Evolutionary conservation across 2,113 vertebrate genomes (phyloP), one percentile per base, ranked within the genome.

Genomic region (Plecturocebus donacophilus): DNA sequence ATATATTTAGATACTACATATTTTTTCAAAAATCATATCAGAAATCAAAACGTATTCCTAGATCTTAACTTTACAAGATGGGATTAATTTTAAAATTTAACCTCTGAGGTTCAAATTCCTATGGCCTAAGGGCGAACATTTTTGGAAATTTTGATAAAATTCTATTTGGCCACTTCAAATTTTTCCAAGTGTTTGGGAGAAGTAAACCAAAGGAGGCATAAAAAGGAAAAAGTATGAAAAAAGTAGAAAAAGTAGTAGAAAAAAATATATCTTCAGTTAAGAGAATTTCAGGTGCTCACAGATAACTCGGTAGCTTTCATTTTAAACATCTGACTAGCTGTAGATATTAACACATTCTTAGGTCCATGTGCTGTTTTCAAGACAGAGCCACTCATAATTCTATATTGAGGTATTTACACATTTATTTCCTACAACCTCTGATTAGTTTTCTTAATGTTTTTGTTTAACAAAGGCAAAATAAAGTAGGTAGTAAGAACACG

Each of bases 61-160:
- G 32, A 42, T 66, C 71, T 88, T 96, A 80, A 56, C 80, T 96
- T 91, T 96, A 86, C 52, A 85, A 90, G 47, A 70, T 54, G 49
- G 30, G 58, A 85, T 89, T 93, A 45, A 86, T 96, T 89, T 82
- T 52, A 45, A 91, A 84, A 96, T 77, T 93, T 95, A 95, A 86
- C 87, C 66, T 97, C 58, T 93, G 56, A 40, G 25, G 30, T 95
- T 95, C 77, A 95, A 93, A 96, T 88, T 94, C 77, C 88, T 88
- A 13, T 17, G 54, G 45, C 42, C 16, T 58, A 49, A 13, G 49
- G 79, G 35, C 89, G 66, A 95, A 93, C 58, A 95, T 93, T 96
- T 96, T 93, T 88, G 71, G 71, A 79, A 96, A 71, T 45, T 77
- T 89, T 86, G 35, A 81, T 77, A 82, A 95, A 91, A 97, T 95